Conservation (phyloP, 2,888 invertebrate species). For the Alentia gelatinosa region DNA sequence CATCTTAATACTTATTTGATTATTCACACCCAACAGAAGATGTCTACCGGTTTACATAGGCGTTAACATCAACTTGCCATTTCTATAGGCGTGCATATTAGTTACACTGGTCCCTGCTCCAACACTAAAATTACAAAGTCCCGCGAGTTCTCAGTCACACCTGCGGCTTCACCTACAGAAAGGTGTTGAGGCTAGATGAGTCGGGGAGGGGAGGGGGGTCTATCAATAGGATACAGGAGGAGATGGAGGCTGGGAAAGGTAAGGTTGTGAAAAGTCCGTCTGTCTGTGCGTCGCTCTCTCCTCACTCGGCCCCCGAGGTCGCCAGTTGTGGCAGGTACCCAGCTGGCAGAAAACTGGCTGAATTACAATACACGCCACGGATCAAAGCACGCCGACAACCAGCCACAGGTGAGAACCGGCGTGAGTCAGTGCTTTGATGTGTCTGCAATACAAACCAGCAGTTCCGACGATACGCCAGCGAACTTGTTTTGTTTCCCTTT, state of each 20-base stretch:
- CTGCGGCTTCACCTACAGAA: not conserved
- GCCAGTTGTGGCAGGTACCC: not conserved
- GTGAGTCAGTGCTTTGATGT: not conserved
- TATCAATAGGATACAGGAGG: too few species aligned
- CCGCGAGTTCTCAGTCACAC: not conserved
- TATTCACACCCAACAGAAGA: too few species aligned
- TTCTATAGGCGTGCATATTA: too few species aligned
- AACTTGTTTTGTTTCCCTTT: too few species aligned
- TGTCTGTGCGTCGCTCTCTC: not conserved
- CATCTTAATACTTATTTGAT: too few species aligned
- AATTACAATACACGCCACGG: constrained; percentile 29
- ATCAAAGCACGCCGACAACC: not conserved
- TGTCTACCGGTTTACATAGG: too few species aligned
- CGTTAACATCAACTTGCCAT: too few species aligned
- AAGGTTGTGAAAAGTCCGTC: not conserved
- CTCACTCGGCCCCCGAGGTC: not conserved
- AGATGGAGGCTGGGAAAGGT: too few species aligned
- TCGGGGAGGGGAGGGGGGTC: not conserved
- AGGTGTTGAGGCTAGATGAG: not conserved
- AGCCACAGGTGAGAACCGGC: not conserved
- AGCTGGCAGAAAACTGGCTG: constrained; percentile 5
- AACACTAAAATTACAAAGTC: not conserved
- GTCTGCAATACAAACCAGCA: too few species aligned
- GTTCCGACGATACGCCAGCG: too few species aligned
- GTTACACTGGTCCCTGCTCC: not conserved